Conservation (phyloP, 2,113 vertebrate species). For the Hypanus sabinus region DNA sequence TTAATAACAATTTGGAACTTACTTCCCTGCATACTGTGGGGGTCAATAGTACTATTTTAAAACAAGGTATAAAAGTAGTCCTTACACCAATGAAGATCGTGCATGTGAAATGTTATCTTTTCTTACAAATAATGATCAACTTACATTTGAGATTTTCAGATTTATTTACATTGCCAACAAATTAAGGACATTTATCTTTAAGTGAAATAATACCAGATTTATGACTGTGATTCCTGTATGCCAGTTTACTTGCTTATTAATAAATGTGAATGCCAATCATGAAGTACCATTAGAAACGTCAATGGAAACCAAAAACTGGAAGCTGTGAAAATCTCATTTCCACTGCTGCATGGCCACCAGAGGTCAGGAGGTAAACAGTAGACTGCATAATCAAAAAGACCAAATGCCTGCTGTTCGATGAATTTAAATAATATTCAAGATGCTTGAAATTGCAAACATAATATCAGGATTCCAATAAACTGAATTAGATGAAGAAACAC, state of each 20-base stretch:
- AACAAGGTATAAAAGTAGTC: not conserved
- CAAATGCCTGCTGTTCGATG: not conserved
- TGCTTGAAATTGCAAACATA: not conserved
- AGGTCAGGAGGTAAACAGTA: not conserved
- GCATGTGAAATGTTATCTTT: not conserved
- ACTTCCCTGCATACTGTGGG: no score
- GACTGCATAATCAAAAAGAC: not conserved
- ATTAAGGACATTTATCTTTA: not conserved
- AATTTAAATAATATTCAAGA: slow-evolving; percentile 1
- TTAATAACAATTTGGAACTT: not conserved
- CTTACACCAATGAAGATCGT: not conserved
- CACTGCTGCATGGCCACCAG: not conserved
- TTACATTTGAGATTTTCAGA: not conserved
- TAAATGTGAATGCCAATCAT: not conserved
- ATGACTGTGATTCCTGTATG: not conserved
- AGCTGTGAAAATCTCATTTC: not conserved
- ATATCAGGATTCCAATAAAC: slow-evolving; percentile 2
- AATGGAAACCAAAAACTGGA: not conserved
- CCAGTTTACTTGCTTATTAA: not conserved
- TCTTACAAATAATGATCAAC: not conserved
- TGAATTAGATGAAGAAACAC: not conserved
- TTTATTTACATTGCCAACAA: not conserved
- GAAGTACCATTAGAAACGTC: not conserved
- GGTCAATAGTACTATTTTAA: not conserved
- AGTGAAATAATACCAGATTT: no score